Base-by-base conservation (phyloP, 2,797 vertebrate genomes). In the Danio jaintianensis region DNA sequence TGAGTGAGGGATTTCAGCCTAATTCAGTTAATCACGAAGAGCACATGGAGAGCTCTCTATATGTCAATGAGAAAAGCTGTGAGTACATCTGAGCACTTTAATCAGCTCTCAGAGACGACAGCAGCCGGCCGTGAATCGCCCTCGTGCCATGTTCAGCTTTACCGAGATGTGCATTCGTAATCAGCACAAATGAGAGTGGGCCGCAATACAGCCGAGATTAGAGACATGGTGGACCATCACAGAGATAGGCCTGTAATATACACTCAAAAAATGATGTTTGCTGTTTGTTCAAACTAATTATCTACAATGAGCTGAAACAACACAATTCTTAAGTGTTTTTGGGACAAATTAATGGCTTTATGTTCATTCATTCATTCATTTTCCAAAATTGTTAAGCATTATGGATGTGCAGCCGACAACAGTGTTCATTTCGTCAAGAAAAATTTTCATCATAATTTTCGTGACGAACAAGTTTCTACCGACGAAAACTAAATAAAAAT, bases 21-120 rank as follows among this genome's bases (percentile, higher is more conserved):
- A 66, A 79, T 61, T 59, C n/a, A 70, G 22, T 58, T 58, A 47
- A 52, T 79, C 66, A 59, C 52, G n/a, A 59, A 43, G 40, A 74
- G 22, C 53, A 56, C 53, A 56, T 56, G 64, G 20, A 47, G 7
- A 50, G 48, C 40, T 67, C 62, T 74, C 38, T 64, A 20, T 22
- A 55, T 67, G 40, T 58, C 61, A 55, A 29, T 66, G 63, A 68
- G 62, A 67, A 67, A 64, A 74, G 53, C 69, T 52, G 29, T 52
- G 53, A 55, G 48, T 53, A 38, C 69, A 71, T 47, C 53, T 74
- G 71, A 48, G 53, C 18, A 16, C 71, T 61, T 74, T 56, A 43
- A 56, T 56, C 59, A 43, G 75, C 63, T 20, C 47, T 56, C 47
- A 77, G 50, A 55, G 61, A 18, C 6, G 47, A 43, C 12, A 63